Evolutionary conservation across 2,888 invertebrate genomes (phyloP).

Genomic region (Sesia apiformis): DNA sequence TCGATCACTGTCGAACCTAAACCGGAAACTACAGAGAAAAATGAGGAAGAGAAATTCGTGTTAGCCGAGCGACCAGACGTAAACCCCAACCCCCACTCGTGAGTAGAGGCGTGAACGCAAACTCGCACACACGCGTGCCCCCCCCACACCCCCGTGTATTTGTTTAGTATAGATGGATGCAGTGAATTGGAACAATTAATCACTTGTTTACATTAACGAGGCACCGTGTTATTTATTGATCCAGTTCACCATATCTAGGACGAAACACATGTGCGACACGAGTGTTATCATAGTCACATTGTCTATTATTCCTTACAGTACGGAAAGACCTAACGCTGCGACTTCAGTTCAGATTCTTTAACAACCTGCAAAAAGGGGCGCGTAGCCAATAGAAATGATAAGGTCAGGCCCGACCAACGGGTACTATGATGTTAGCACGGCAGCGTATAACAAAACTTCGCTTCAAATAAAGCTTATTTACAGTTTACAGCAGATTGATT

Average conservation of each 20-base stretch:
- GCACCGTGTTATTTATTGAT: no score
- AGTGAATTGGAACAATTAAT: background rate
- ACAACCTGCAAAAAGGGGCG: slow-evolving; percentile 90
- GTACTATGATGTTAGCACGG: slow-evolving; percentile 53
- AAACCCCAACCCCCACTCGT: slow-evolving; percentile 68
- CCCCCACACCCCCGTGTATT: slow-evolving; percentile 6
- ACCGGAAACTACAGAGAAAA: slow-evolving; percentile 5
- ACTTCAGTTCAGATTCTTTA: slow-evolving; percentile 96
- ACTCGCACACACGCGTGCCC: slow-evolving; percentile 43
- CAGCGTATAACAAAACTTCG: slow-evolving; percentile 59
- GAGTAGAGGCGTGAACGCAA: slow-evolving; percentile 47
- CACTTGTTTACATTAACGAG: no score
- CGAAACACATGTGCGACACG: no score
- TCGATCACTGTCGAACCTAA: slow-evolving; percentile 10
- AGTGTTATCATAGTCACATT: slow-evolving; percentile 24
- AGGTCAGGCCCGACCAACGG: slow-evolving; percentile 49
- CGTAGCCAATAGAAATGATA: slow-evolving; percentile 82
- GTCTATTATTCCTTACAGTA: slow-evolving; percentile 82
- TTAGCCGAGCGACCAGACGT: slow-evolving; percentile 47
- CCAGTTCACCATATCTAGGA: no score
- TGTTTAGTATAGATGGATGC: background rate
- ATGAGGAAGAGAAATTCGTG: slow-evolving; percentile 30
- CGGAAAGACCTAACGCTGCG: slow-evolving; percentile 97
- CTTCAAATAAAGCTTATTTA: slow-evolving; percentile 53
- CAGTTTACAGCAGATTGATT: slow-evolving; percentile 37